phyloP scores from a whole-genome alignment of 2,113 vertebrate genomes.

The Halichoeres trimaculatus region DNA sequence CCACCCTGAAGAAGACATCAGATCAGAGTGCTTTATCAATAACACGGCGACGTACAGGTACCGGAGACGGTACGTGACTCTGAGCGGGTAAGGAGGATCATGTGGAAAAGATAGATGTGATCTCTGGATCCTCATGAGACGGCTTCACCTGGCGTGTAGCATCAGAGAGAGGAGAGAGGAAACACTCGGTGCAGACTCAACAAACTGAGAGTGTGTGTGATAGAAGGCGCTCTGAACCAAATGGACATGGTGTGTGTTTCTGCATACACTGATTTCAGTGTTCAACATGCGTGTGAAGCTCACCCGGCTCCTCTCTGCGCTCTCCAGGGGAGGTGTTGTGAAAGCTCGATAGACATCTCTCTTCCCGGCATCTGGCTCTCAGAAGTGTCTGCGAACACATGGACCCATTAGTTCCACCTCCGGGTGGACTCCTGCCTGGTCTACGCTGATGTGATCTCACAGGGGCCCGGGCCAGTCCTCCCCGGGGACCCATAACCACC shows the following conservation, averaged over 20 bases:
- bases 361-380: constrained; percentile 81
- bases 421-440: constrained; percentile 72
- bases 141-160: constrained; percentile 64
- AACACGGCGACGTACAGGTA: constrained; percentile 51
- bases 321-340: constrained; percentile 68
- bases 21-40: constrained; percentile 65
- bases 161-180: constrained; percentile 64
- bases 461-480: constrained; percentile 73
- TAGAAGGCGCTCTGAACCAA: constrained; percentile 32
- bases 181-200: constrained; percentile 69
- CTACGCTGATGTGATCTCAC: constrained; percentile 78
- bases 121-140: constrained; percentile 58
- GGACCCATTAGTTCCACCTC: constrained; percentile 84
- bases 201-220: constrained; percentile 35
- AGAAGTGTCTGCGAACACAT: constrained; percentile 81
- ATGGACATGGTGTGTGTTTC: constrained; percentile 26
- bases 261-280: constrained; percentile 18
- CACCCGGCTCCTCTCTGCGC: constrained; percentile 36
- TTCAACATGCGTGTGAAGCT: constrained; percentile 62
- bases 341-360: constrained; percentile 69
- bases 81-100: constrained; percentile 72
- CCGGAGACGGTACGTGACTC: constrained; percentile 70
- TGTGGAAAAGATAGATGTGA: constrained; percentile 84
- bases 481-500: constrained; percentile 81
- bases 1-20: constrained; percentile 75